Evolutionary conservation across 2,888 invertebrate species (phyloP).

Genomic region (Tanypteryx hageni): DNA sequence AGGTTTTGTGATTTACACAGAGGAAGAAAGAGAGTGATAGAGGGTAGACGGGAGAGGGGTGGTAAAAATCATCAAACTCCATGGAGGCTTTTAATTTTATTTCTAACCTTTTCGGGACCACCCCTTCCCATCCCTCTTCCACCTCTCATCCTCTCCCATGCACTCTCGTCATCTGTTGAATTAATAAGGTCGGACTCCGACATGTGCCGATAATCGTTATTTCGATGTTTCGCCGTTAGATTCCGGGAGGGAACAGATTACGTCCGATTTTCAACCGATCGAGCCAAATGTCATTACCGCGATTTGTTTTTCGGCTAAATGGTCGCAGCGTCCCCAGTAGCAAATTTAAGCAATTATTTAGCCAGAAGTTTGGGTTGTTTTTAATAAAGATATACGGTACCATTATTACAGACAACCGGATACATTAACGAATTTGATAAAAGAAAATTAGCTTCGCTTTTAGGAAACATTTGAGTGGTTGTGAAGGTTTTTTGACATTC

Average conservation of each 20-base stretch:
- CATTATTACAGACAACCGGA: background rate
- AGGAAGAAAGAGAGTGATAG: background rate
- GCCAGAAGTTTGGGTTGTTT: background rate
- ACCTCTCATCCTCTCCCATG: background rate
- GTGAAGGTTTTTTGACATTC: background rate
- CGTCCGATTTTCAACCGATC: background rate
- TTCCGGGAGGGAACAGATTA: background rate
- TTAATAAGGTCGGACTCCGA: constrained; percentile 51
- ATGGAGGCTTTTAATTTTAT: background rate
- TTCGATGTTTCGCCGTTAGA: constrained; percentile 34
- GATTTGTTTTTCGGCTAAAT: background rate
- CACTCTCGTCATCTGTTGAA: constrained; percentile 42
- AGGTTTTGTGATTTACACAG: constrained; percentile 47
- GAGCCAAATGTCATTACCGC: constrained; percentile 13
- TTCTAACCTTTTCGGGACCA: background rate
- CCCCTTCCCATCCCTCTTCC: background rate
- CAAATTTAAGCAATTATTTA: background rate
- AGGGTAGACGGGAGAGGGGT: background rate
- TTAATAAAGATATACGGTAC: background rate
- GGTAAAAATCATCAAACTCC: constrained; percentile 13
- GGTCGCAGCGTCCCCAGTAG: background rate
- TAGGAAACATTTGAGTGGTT: background rate
- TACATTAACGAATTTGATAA: background rate
- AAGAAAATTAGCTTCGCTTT: background rate
- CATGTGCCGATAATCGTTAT: constrained; percentile 43